phyloP scores from a whole-genome alignment of 2,797 vertebrate species.

The Prunella strophiata region DNA sequence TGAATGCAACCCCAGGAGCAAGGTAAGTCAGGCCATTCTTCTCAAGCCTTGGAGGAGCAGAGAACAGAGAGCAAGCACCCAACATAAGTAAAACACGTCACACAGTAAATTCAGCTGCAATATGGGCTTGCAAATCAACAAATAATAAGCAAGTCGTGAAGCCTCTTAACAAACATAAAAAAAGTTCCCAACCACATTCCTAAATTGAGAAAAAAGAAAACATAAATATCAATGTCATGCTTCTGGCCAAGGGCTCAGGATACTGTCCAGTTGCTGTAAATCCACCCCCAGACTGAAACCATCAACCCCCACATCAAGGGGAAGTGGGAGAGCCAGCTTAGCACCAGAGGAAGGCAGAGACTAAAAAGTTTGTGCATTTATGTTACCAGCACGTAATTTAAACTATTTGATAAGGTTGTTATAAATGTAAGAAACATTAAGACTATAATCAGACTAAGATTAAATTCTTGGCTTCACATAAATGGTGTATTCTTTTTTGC shows the following conservation, averaged over 20 bases:
- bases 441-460: background rate
- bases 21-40: background rate
- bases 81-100: background rate
- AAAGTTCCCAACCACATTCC: background rate
- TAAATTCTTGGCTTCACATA: background rate
- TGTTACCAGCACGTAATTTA: background rate
- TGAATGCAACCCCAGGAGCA: background rate
- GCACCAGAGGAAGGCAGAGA: background rate
- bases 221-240: background rate
- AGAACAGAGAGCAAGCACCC: background rate
- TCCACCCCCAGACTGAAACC: background rate
- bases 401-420: background rate
- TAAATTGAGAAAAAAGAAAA: background rate
- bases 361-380: background rate
- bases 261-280: background rate
- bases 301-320: accelerated
- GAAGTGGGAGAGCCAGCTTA: background rate
- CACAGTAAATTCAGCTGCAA: background rate
- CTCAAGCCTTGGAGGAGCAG: background rate
- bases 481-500: background rate
- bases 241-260: background rate
- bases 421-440: background rate
- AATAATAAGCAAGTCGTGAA: background rate
- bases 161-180: background rate
- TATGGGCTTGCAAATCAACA: background rate